Evolutionary conservation across 2,797 vertebrate species (phyloP), one percentile per base, ranked within the genome.

Genomic region (Aeoliscus strigatus): DNA sequence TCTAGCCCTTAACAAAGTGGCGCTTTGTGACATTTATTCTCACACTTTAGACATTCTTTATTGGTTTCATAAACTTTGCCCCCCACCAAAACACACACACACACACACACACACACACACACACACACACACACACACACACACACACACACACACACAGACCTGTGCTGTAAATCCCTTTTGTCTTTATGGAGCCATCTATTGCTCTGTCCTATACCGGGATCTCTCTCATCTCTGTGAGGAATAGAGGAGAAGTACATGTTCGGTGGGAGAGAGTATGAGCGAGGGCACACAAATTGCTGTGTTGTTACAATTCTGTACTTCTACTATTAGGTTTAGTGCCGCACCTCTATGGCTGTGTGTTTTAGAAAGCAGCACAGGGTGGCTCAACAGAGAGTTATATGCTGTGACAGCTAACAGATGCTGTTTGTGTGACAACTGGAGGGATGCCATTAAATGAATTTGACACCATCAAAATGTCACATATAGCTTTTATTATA

Each of bases 21-120:
- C 14, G 8, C 68, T 32, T 42, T 47, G 39, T 1, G 12, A 72
- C 71, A 53, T 80, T 77, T 70, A 76, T 73, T 60, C 60, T 48
- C 11, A 50, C 58, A 76, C 56, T 73, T 79, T 79, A 70, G n/a
- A n/a, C n/a, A n/a, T n/a, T n/a, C n/a, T n/a, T n/a, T n/a, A n/a
- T n/a, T 66, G 28, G 56, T 60, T 74, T 70, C 65, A 73, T 77
- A 72, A 79, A 75, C 56, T 60, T 36, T 40, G 50, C 49, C 60
- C 36, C 42, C 60, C 48, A n/a, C n/a, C n/a, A n/a, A n/a, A n/a
- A n/a, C n/a, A n/a, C n/a, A n/a, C n/a, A n/a, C n/a, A 28, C 36
- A 27, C 27, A 52, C 57, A 55, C 39, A 56, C 23, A 8, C 55
- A 38, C 46, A 46, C 1, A 8, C 30, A 9, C 56, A 56, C 51